Conservation (phyloP, 2,797 vertebrate genomes). For the Pseudochaenichthys georgianus region DNA sequence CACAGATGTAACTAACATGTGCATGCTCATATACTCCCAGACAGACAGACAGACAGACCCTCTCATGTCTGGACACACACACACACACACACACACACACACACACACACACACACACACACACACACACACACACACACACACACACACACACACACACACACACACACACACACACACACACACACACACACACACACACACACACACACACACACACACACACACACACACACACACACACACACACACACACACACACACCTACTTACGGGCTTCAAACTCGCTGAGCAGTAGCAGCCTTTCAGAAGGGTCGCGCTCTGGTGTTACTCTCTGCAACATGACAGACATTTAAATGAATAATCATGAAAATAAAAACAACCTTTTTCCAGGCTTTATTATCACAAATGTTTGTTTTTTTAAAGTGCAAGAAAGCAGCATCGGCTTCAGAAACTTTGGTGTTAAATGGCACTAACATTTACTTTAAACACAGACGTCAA, state of each 20-base stretch:
- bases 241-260: conserved; percentile 8
- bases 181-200: not conserved
- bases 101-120: not conserved
- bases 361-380: not conserved
- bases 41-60: no score
- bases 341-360: conserved; percentile 15
- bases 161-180: not conserved
- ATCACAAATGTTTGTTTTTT: not conserved
- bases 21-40: conserved; percentile 17
- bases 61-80: no score
- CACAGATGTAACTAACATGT: conserved; percentile 62
- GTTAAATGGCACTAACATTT: not conserved
- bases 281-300: conserved; percentile 84
- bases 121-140: conserved; percentile 3
- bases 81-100: not conserved
- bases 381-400: not conserved
- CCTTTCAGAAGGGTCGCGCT: conserved; percentile 82
- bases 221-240: not conserved
- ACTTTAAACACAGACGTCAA: not conserved
- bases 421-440: not conserved
- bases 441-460: not conserved
- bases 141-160: not conserved
- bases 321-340: conserved; percentile 81
- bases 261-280: conserved; percentile 85
- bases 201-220: conserved; percentile 1